These are phyloP conservation scores for Drosophila testacea DNA, from an alignment of 2,888 invertebrate genomes.

Conservation along the genomic window DNA sequence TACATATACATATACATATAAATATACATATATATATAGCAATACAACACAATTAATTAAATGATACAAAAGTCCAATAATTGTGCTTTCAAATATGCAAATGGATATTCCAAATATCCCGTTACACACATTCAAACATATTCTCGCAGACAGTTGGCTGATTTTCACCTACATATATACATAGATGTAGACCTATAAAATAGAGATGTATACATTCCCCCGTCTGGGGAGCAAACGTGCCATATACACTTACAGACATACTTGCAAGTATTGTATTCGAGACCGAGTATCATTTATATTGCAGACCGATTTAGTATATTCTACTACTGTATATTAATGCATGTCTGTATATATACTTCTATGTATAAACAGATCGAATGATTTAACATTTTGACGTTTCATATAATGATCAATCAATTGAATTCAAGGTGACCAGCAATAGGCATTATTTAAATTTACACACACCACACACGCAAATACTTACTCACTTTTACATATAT, in stretches of 20 bases:
- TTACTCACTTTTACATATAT: background rate
- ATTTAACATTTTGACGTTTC: background rate
- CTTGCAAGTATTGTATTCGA: background rate
- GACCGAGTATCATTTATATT: background rate
- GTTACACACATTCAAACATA: background rate
- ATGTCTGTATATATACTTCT: background rate
- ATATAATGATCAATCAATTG: background rate
- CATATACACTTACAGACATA: background rate
- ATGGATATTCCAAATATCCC: background rate
- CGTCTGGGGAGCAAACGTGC: background rate
- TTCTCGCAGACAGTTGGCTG: background rate
- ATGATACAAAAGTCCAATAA: background rate
- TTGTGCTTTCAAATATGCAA: conserved; percentile 2
- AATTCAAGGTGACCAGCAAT: background rate
- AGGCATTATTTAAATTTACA: conserved; percentile 7
- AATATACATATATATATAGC: background rate
- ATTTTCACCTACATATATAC: background rate
- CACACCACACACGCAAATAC: conserved; percentile 3
- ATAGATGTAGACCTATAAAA: background rate
- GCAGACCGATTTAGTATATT: background rate
- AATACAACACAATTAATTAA: conserved; percentile 3
- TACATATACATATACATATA: background rate
- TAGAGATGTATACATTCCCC: background rate
- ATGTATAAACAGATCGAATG: background rate
- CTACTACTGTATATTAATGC: background rate